These are phyloP conservation scores for Mastacembelus armatus DNA, from an alignment of 2,797 vertebrate genomes.

Conservation along the genomic window DNA sequence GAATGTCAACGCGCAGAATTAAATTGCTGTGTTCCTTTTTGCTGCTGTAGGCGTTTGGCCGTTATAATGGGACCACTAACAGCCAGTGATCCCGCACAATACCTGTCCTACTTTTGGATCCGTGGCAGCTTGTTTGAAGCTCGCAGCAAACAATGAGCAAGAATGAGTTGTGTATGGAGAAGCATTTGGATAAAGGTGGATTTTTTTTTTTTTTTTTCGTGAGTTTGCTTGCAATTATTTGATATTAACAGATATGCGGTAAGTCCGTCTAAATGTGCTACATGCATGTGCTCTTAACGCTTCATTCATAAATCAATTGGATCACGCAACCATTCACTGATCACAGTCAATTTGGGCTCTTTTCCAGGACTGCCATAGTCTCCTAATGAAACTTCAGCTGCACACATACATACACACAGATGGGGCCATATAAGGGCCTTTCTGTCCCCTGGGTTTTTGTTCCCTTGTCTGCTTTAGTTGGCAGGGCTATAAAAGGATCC, in stretches of 20 bases:
- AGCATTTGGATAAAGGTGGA: slow-evolving; percentile 7
- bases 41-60: slow-evolving; percentile 77
- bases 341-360: slow-evolving; percentile 50
- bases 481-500: slow-evolving; percentile 76
- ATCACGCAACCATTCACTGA: slow-evolving; percentile 50
- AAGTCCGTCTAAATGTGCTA: background rate
- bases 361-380: slow-evolving; percentile 63
- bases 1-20: slow-evolving; percentile 69
- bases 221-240: slow-evolving; percentile 18
- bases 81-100: slow-evolving; percentile 55
- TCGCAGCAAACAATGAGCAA: slow-evolving; percentile 14
- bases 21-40: slow-evolving; percentile 71
- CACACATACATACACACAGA: slow-evolving; percentile 47
- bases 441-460: slow-evolving; percentile 66
- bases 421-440: slow-evolving; percentile 62
- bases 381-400: slow-evolving; percentile 41
- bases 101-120: slow-evolving; percentile 71
- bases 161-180: slow-evolving; percentile 3
- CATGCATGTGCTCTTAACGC: slow-evolving; percentile 21
- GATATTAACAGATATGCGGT: slow-evolving; percentile 10
- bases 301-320: slow-evolving; percentile 49
- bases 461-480: slow-evolving; percentile 78
- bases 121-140: slow-evolving; percentile 26
- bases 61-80: slow-evolving; percentile 68
- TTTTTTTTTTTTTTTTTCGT: background rate